These are phyloP conservation scores for Patiria pectinifera DNA, from an alignment of 53 echinoderm and acorn worm species.

Conservation along the genomic window DNA sequence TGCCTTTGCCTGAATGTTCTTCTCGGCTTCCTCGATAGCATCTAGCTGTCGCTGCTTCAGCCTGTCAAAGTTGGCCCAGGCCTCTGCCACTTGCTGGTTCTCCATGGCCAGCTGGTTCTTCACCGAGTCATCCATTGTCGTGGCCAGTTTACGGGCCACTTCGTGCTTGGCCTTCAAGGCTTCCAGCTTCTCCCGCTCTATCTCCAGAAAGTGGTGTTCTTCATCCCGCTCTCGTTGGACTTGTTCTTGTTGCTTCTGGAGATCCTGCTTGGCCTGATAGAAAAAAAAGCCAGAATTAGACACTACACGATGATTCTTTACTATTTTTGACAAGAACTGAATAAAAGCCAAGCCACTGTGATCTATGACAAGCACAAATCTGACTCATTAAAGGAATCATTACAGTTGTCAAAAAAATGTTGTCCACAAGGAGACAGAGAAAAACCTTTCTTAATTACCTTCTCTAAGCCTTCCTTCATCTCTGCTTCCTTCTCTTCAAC, in stretches of 20 bases:
- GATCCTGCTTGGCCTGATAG: conserved; percentile 78
- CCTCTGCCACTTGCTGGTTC: conserved; percentile 82
- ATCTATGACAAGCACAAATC: no score
- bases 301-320: background rate
- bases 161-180: conserved; percentile 88
- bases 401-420: background rate
- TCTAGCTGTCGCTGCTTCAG: conserved; percentile 86
- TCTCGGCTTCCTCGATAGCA: conserved; percentile 84
- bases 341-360: no score
- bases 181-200: conserved; percentile 90
- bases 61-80: conserved; percentile 81
- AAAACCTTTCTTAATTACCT: conserved; percentile 37
- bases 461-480: conserved; percentile 62
- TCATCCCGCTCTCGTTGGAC: conserved; percentile 87
- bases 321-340: background rate
- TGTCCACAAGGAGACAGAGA: background rate
- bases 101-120: conserved; percentile 72
- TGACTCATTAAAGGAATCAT: background rate
- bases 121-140: conserved; percentile 80
- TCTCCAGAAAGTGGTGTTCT: conserved; percentile 81
- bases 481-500: conserved; percentile 56
- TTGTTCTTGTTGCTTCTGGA: conserved; percentile 67
- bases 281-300: background rate
- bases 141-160: conserved; percentile 70
- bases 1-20: conserved; percentile 83